Base-by-base conservation (phyloP, 2,888 invertebrate species). In the Spodoptera littoralis region DNA sequence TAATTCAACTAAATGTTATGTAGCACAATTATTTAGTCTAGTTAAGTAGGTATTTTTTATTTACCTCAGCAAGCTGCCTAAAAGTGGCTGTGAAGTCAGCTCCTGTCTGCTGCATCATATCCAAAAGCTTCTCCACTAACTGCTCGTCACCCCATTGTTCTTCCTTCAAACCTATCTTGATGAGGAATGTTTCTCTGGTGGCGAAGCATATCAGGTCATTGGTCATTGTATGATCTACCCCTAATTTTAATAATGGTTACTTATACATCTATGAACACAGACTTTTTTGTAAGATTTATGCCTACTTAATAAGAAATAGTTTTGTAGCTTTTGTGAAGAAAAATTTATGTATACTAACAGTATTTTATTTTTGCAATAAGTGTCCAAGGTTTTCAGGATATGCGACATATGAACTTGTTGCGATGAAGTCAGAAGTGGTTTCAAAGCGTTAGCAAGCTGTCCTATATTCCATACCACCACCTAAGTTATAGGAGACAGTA, bases 31-130 rank as follows among this genome's bases (percentile, higher is more conserved):
- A 18, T 1, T 18, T 18, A 18, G 18, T 18, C 18, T 18, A 18
- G 18, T 18, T 18, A 18, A 2, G 18, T 18, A 18, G 5, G 5
- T 8, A 36, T 36, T 9, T 36, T 30, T 30, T 0, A 56, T 55
- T 52, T 66, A 95, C 94, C 84, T 96, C 95, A 57, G 95, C 94
- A 13, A 96, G 88, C 75, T 96, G 95, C 61, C 96, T 86, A 76
- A 96, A 96, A 0, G 95, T 95, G 74, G 93, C 91, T 0, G 96
- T 96, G 76, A 96, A 96, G 83, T 96, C 96, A 9, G 96, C 95
- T 22, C 96, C 96, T 0, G 96, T 96, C 60, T 95, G 95, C 77
- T 96, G 95, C 96, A 96, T 96, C 86, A 96, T 95, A 30, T 95
- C 93, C 13, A 96, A 85, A 8, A 96, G 92, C 47, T 93, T 92